These are phyloP conservation scores for Trissolcus basalis DNA, from an alignment of 1,140 invertebrate genomes.

Conservation along the genomic window DNA sequence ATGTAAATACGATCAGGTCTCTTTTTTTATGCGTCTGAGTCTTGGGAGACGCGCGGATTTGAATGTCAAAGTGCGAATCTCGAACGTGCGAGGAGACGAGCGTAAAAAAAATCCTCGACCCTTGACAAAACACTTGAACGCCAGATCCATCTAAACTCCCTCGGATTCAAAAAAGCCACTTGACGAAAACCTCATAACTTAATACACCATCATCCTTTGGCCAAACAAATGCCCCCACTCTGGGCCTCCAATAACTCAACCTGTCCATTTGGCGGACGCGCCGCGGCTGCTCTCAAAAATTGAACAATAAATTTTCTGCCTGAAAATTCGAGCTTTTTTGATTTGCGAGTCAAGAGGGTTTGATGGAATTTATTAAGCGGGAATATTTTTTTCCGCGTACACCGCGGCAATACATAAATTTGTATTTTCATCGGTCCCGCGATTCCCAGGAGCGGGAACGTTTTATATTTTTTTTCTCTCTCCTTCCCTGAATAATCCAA, in stretches of 20 bases:
- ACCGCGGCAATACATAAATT: too few species aligned
- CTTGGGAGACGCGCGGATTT: slow-evolving; percentile 19
- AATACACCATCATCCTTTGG: slow-evolving; percentile 47
- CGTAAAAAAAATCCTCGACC: slow-evolving; percentile 21
- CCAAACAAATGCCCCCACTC: slow-evolving; percentile 32
- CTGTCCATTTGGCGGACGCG: slow-evolving; percentile 41
- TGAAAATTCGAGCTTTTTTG: slow-evolving; percentile 34
- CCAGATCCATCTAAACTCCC: slow-evolving; percentile 21
- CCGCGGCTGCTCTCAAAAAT: slow-evolving; percentile 35
- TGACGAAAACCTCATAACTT: slow-evolving; percentile 50
- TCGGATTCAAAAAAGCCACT: slow-evolving; percentile 46
- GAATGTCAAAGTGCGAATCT: slow-evolving; percentile 24
- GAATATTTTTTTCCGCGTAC: too few species aligned
- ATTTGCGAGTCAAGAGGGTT: slow-evolving; percentile 18
- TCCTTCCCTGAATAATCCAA: too few species aligned
- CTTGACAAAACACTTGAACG: slow-evolving; percentile 31
- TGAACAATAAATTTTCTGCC: slow-evolving; percentile 41
- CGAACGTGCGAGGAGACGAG: neutral
- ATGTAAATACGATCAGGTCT: slow-evolving; percentile 32
- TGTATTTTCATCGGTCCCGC: too few species aligned
- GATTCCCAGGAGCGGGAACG: too few species aligned
- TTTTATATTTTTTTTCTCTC: too few species aligned
- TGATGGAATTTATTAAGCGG: neutral
- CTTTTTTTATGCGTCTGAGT: slow-evolving; percentile 5
- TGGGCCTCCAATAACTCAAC: slow-evolving; percentile 45